Evolutionary conservation across 2,113 vertebrate genomes (phyloP).

Genomic region (Triplophysa tibetana): DNA sequence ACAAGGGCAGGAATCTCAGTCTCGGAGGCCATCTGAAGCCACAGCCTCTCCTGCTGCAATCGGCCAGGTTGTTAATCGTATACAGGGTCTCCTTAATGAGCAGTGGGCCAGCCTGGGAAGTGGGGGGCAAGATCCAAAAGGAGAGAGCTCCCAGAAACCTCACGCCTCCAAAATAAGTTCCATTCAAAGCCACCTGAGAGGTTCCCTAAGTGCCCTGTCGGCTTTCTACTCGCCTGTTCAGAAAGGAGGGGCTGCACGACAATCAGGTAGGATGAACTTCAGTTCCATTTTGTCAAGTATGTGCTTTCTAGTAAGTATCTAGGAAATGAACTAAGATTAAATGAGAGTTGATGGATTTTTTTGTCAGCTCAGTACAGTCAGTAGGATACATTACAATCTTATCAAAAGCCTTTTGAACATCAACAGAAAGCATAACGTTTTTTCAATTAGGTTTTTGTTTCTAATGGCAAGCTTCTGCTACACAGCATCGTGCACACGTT

Average conservation of each 20-base stretch:
- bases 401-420: too few species aligned
- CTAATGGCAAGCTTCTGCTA: background rate
- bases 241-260: conserved; percentile 71
- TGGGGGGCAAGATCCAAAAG: conserved; percentile 81
- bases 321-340: too few species aligned
- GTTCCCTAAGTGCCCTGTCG: conserved; percentile 91
- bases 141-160: conserved; percentile 57
- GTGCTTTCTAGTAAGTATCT: background rate
- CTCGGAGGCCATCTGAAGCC: conserved; percentile 65
- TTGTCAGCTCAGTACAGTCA: too few species aligned
- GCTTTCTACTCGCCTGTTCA: conserved; percentile 87
- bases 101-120: conserved; percentile 94
- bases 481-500: background rate
- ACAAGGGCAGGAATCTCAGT: conserved; percentile 51
- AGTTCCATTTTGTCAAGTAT: background rate
- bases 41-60: conserved; percentile 80
- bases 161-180: conserved; percentile 91
- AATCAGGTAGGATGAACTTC: conserved; percentile 71
- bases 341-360: too few species aligned
- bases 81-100: conserved; percentile 93
- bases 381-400: too few species aligned
- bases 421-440: too few species aligned
- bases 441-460: too few species aligned
- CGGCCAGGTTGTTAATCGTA: conserved; percentile 89
- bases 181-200: conserved; percentile 94